These are phyloP conservation scores for Ametastegia equiseti DNA, from an alignment of 2,888 invertebrate species.

Conservation along the genomic window DNA sequence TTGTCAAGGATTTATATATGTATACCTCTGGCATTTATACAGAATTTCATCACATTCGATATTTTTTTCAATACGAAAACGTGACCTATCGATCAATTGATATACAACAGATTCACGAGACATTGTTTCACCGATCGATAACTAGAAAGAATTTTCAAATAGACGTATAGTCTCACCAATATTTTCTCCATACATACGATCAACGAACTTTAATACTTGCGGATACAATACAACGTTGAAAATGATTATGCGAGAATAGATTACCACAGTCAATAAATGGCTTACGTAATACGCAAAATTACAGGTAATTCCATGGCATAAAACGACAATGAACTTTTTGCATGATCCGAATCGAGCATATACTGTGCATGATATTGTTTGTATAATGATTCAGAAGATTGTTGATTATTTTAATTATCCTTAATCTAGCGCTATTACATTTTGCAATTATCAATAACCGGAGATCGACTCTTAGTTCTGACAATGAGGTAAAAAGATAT, in stretches of 20 bases:
- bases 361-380: too few relatives aligned
- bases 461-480: not conserved
- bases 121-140: not conserved
- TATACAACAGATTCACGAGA: not conserved
- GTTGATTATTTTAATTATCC: too few relatives aligned
- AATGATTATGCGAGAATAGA: not conserved
- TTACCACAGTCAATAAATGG: not conserved
- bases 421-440: too few relatives aligned
- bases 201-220: not conserved
- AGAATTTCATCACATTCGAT: not conserved
- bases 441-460: not conserved
- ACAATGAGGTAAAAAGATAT: not conserved
- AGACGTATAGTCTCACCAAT: not conserved
- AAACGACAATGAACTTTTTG: not conserved
- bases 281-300: not conserved
- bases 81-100: not conserved
- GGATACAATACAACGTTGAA: not conserved
- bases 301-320: not conserved
- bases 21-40: not conserved
- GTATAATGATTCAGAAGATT: too few relatives aligned
- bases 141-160: constrained; percentile 12
- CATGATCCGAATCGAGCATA: not conserved
- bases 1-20: not conserved
- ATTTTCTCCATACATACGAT: not conserved
- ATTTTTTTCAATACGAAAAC: not conserved